Conservation (phyloP, 1,140 invertebrate species). For the Ceratina japonica region DNA sequence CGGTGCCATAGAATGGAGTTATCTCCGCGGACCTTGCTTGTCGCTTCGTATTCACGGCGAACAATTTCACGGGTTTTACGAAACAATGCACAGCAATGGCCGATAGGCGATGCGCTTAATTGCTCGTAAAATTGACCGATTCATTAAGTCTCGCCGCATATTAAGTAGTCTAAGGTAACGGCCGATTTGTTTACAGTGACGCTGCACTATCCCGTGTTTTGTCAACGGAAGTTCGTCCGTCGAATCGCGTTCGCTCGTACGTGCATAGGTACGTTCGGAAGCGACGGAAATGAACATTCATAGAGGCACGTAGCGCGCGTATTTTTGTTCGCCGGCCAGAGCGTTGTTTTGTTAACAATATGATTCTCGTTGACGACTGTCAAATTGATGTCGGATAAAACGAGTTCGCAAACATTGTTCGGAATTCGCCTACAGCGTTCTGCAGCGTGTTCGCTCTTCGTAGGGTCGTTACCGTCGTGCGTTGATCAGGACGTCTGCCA, state of each 20-base stretch:
- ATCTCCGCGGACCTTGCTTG: constrained; percentile 7
- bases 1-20: constrained; percentile 38
- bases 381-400: constrained; percentile 49
- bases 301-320: background rate
- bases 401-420: constrained; percentile 16
- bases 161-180: constrained; percentile 4
- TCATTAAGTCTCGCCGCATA: constrained; percentile 28
- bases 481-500: no score
- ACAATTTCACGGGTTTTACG: constrained; percentile 50
- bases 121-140: constrained; percentile 42
- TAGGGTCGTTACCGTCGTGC: background rate
- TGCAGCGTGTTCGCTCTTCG: background rate
- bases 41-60: constrained; percentile 45
- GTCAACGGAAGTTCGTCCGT: background rate
- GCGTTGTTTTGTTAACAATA: constrained; percentile 44
- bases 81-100: constrained; percentile 37
- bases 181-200: background rate
- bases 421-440: background rate
- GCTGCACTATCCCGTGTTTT: background rate
- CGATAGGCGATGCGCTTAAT: constrained; percentile 23
- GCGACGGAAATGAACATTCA: background rate
- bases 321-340: background rate
- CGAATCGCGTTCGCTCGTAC: background rate
- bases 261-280: no score
- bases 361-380: constrained; percentile 32